Evolutionary conservation across 2,113 vertebrate genomes (phyloP).

Genomic region (Psittacara wagleri): DNA sequence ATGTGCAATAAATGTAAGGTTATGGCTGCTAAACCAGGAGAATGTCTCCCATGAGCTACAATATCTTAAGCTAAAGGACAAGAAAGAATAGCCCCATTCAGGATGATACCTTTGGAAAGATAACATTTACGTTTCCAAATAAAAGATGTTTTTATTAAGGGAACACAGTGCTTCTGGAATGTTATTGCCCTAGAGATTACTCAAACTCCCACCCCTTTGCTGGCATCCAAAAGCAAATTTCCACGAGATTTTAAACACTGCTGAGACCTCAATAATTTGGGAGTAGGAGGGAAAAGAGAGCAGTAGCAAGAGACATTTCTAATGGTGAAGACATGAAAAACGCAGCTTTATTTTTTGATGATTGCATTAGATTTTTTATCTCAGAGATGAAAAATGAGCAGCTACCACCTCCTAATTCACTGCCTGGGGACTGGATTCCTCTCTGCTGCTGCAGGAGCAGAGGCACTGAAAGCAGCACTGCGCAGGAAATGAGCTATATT

Average conservation of each 20-base stretch:
- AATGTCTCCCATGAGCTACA: constrained; percentile 9
- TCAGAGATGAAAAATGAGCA: constrained; percentile 48
- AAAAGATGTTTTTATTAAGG: constrained; percentile 34
- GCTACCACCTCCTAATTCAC: constrained; percentile 2
- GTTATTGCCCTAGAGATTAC: not conserved
- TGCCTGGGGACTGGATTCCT: not conserved
- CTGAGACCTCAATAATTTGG: constrained; percentile 34
- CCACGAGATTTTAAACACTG: constrained; percentile 18
- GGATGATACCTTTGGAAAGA: constrained; percentile 36
- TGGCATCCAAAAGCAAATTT: constrained; percentile 7
- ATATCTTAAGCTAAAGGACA: not conserved
- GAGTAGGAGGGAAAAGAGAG: not conserved
- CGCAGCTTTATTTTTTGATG: constrained; percentile 61
- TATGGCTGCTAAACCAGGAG: constrained; percentile 13
- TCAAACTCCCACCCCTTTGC: constrained; percentile 16
- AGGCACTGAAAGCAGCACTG: not conserved
- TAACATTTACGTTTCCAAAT: constrained; percentile 20
- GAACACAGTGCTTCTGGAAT: constrained; percentile 3
- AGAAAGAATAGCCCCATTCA: not conserved
- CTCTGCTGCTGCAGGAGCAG: not conserved
- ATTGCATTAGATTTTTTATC: constrained; percentile 59
- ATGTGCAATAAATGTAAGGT: constrained; percentile 30
- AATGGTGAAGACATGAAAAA: constrained; percentile 45
- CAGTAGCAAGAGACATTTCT: constrained; percentile 11
- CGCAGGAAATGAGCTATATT: not conserved